A percentile compares a stretch with the other conserved stretches of the same genome.
phyloP scores from a whole-genome alignment of 1,140 invertebrate species.

The Drosophila orosa region DNA sequence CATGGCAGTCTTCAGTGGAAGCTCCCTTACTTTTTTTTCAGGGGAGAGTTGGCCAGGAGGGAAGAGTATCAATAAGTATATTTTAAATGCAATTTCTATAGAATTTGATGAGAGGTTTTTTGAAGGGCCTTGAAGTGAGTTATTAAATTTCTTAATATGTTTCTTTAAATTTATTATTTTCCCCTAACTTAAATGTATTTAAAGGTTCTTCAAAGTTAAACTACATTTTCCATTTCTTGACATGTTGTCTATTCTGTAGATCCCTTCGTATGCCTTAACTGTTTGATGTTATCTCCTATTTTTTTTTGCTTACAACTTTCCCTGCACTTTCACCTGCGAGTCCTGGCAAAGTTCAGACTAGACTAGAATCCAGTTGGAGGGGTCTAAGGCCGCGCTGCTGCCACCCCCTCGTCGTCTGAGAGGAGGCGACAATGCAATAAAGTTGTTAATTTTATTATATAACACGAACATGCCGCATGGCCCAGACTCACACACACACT shows the following conservation, averaged over 20 bases:
- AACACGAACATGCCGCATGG: conserved; percentile 41
- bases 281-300: conserved; percentile 13
- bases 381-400: neutral
- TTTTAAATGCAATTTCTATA: neutral
- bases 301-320: neutral
- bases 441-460: conserved; percentile 74
- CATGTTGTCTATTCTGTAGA: conserved; percentile 2
- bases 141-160: no score
- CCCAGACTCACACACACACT: conserved; percentile 15
- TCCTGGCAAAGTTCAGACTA: conserved; percentile 13
- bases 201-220: neutral
- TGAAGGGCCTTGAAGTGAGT: neutral
- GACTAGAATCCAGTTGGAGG: neutral
- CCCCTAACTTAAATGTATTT: neutral
- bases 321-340: neutral
- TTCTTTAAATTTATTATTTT: no score
- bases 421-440: conserved; percentile 57
- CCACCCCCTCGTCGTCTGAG: neutral
- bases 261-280: neutral
- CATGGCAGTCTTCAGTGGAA: neutral
- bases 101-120: neutral
- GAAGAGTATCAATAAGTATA: neutral
- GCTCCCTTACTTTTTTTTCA: neutral
- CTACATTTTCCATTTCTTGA: neutral
- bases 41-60: neutral